A percentile compares a stretch with the other conserved stretches of the same genome.
phyloP scores from a whole-genome alignment of 2,113 vertebrate genomes.

The Tachycineta bicolor region DNA sequence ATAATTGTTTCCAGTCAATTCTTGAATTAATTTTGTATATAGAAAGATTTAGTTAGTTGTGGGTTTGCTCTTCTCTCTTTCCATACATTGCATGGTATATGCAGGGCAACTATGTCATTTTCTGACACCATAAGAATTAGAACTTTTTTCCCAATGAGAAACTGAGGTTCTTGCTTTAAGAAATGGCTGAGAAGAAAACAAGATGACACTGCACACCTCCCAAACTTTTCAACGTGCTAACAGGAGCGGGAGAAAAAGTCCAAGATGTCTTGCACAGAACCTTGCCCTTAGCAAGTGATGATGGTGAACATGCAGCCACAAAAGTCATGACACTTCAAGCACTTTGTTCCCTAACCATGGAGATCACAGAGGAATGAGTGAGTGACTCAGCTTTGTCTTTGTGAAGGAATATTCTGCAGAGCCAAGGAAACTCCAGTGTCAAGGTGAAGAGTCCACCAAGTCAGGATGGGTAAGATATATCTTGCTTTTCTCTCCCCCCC shows the following conservation, averaged over 20 bases:
- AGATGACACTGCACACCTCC: background rate
- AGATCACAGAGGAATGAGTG: background rate
- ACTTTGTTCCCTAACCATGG: background rate
- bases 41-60: background rate
- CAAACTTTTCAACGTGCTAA: background rate
- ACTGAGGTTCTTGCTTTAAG: background rate
- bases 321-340: background rate
- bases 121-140: background rate
- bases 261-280: background rate
- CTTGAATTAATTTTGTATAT: background rate
- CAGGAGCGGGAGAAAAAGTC: background rate
- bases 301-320: background rate
- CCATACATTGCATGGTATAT: background rate
- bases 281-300: background rate
- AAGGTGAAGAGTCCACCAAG: background rate
- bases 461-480: fast-evolving
- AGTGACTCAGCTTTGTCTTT: background rate
- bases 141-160: background rate
- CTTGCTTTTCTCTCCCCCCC: background rate
- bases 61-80: background rate
- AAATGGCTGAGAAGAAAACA: background rate
- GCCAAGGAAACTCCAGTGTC: background rate
- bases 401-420: background rate
- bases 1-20: background rate
- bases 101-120: background rate